Percentiles rank a stretch among this genome's conserved stretches.
Conservation (phyloP, 2,113 vertebrate species). For the Uria lomvia region DNA sequence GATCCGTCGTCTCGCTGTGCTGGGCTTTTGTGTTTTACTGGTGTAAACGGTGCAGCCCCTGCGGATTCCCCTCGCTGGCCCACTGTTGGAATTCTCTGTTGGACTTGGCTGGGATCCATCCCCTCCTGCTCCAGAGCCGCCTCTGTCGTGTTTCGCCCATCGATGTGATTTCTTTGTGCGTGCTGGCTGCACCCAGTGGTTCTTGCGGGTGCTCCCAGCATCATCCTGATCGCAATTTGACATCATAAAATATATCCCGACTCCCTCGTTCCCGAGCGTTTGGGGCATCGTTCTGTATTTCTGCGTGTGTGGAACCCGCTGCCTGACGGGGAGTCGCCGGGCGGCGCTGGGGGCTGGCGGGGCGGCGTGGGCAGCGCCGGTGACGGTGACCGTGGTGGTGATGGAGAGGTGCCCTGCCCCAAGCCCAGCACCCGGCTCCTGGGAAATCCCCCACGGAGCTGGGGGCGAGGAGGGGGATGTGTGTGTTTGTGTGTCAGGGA, state of each 20-base stretch:
- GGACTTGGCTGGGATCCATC: neutral
- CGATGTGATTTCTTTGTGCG: neutral
- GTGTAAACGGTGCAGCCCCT: neutral
- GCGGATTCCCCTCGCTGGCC: neutral
- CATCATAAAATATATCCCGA: neutral
- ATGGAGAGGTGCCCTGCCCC: neutral
- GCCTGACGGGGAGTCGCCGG: neutral
- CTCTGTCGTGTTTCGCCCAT: neutral
- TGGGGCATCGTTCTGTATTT: neutral
- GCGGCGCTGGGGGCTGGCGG: neutral
- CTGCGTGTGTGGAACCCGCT: neutral
- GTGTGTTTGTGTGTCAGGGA: neutral
- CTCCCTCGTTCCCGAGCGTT: neutral
- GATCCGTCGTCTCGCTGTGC: neutral
- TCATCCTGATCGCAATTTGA: neutral
- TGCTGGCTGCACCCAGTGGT: neutral
- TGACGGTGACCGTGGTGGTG: neutral
- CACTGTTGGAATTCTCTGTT: neutral
- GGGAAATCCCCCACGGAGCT: neutral
- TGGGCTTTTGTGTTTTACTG: neutral
- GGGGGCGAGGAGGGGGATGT: neutral
- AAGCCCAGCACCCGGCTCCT: neutral
- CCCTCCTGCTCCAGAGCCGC: neutral
- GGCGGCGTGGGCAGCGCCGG: neutral
- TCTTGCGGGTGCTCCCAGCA: neutral